Conservation (phyloP, 2,797 vertebrate species). For the Champsocephalus gunnari region DNA sequence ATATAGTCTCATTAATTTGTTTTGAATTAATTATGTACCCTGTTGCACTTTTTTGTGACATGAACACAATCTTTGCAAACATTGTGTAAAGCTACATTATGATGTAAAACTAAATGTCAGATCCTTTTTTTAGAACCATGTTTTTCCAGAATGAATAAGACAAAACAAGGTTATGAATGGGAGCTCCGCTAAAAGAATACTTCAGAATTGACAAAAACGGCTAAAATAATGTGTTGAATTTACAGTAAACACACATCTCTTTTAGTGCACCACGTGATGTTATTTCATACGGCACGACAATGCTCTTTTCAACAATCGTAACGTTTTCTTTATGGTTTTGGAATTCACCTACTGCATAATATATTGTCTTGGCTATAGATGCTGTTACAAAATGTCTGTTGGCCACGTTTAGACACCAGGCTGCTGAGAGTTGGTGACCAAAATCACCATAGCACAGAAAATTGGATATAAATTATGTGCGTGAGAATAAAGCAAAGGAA, state of each 20-base stretch:
- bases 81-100: too few species aligned
- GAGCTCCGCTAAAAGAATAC: too few species aligned
- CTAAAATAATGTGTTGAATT: not conserved
- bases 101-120: too few species aligned
- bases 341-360: too few species aligned
- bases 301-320: conserved; percentile 12
- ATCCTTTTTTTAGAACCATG: too few species aligned
- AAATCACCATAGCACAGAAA: conserved; percentile 46
- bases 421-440: conserved; percentile 34
- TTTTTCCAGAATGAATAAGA: too few species aligned
- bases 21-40: conserved; percentile 5
- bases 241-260: conserved; percentile 3
- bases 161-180: too few species aligned
- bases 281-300: not conserved
- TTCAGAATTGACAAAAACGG: not conserved
- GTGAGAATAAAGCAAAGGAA: conserved; percentile 37
- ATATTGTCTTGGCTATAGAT: conserved; percentile 7
- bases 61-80: too few species aligned
- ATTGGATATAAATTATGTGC: conserved; percentile 54
- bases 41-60: not conserved
- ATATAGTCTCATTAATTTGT: conserved; percentile 9
- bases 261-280: not conserved
- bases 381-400: conserved; percentile 28
- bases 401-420: conserved; percentile 30
- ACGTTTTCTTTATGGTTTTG: conserved; percentile 9